Percentiles rank a stretch among this genome's conserved stretches.
phyloP scores from a whole-genome alignment of 1,140 invertebrate genomes.

The Sycophaga agraensis region DNA sequence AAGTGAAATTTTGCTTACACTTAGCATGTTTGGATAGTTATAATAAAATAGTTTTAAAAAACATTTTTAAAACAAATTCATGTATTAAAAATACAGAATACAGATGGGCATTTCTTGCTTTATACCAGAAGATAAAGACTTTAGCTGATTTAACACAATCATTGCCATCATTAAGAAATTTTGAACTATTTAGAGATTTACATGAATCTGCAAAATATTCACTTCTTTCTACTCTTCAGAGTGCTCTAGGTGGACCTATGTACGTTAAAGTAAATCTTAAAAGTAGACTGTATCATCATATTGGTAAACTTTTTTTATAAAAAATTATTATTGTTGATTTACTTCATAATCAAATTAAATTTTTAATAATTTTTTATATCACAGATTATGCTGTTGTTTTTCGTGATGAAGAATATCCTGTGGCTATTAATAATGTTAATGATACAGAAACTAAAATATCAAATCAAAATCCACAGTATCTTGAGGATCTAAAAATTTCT shows the following conservation, averaged over 20 bases:
- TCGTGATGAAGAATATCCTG: background rate
- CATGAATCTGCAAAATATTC: background rate
- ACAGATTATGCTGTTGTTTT: background rate
- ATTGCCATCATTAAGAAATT: background rate
- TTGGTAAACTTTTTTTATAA: background rate
- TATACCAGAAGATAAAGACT: background rate
- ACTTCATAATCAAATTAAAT: background rate
- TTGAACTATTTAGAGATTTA: background rate
- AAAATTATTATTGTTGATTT: background rate
- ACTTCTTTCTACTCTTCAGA: background rate
- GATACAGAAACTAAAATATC: background rate
- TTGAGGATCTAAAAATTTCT: background rate
- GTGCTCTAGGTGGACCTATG: background rate
- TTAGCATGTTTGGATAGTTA: background rate
- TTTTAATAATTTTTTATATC: too few species aligned
- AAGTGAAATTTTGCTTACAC: background rate
- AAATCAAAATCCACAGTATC: background rate
- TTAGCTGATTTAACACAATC: background rate
- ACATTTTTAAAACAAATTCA: background rate
- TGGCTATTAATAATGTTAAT: background rate
- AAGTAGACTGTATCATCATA: background rate
- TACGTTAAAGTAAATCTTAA: background rate
- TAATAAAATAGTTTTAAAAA: background rate
- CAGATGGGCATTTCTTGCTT: background rate
- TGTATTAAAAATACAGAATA: background rate